Evolutionary conservation across 2,797 vertebrate species (phyloP), one percentile per base, ranked within the genome.

Genomic region (Jordanella pulchra): DNA sequence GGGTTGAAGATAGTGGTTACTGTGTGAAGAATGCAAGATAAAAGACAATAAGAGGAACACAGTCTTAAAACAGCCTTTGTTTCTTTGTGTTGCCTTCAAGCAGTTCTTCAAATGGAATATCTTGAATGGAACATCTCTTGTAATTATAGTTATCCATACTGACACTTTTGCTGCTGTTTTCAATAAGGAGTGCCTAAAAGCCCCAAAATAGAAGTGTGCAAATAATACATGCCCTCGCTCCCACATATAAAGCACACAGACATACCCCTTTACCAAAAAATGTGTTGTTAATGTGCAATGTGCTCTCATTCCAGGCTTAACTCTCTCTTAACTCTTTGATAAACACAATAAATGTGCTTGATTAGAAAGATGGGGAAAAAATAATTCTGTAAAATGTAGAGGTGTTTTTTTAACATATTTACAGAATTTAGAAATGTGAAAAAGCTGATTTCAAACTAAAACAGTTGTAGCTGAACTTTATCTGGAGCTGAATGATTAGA

Each of bases 271-370:
- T 39, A 68, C 32, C 30, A 5, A 53, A 68, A 80, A 56, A 47
- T 79, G 69, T 35, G 75, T 17, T 67, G 25, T 21, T 35, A 45
- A 35, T 23, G 42, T 67, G 45, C 67, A 60, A 50, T 71, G 32
- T 69, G 21, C 61, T 28, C 14, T 67, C 0, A n/a, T 74, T 28
- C n/a, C 3, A 2, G 18, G 21, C 7, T 30, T 4, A 2, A 42
- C 68, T 23, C 13, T 15, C n/a, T n/a, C n/a, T n/a, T n/a, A n/a
- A n/a, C 12, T 47, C 54, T 73, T 65, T 23, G 70, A 48, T 56
- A 3, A 23, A 44, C 54, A 75, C 68, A 83, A 87, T 87, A 72
- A 73, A 76, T 87, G 6, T 72, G 79, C 55, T 67, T 53, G 12
- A n/a, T 30, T 82, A 3, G 3, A 61, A 61, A 53, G 13, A 25